Evolutionary conservation across 92 coral and sea anemone genomes (phyloP).

Genomic region (Zoanthus sansibaricus): DNA sequence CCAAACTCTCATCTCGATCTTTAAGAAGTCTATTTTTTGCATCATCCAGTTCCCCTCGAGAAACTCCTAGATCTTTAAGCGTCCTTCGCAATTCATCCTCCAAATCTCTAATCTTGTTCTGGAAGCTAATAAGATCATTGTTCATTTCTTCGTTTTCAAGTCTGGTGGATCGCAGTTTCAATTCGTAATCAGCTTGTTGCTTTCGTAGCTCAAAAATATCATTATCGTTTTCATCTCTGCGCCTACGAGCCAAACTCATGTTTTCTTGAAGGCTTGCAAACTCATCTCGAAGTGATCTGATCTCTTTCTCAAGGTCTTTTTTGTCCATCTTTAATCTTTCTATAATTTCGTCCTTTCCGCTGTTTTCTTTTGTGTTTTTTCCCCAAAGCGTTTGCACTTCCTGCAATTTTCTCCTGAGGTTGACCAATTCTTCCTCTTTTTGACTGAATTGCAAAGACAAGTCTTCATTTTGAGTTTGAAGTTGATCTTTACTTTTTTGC

Average conservation of each 20-base stretch:
- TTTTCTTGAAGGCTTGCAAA: slow-evolving; percentile 79
- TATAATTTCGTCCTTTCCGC: slow-evolving; percentile 82
- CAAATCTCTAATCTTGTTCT: slow-evolving; percentile 84
- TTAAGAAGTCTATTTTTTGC: slow-evolving; percentile 81
- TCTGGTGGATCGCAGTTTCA: slow-evolving; percentile 74
- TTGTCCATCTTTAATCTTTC: slow-evolving; percentile 87
- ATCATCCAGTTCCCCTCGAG: slow-evolving; percentile 86
- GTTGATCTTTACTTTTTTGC: slow-evolving; percentile 68
- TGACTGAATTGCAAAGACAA: slow-evolving; percentile 52
- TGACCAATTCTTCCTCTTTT: slow-evolving; percentile 80
- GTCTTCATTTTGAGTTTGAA: slow-evolving; percentile 75
- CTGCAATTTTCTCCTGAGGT: slow-evolving; percentile 74
- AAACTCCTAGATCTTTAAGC: slow-evolving; percentile 83
- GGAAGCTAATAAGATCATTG: slow-evolving; percentile 82
- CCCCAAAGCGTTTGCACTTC: slow-evolving; percentile 94
- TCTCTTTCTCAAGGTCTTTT: slow-evolving; percentile 82
- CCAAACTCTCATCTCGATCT: slow-evolving; percentile 74
- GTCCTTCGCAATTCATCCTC: slow-evolving; percentile 84
- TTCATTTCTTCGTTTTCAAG: slow-evolving; percentile 96
- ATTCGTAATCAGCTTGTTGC: slow-evolving; percentile 84
- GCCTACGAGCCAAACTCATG: slow-evolving; percentile 76
- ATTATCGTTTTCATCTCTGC: slow-evolving; percentile 88
- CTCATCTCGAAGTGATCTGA: slow-evolving; percentile 92
- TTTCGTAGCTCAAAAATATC: slow-evolving; percentile 85
- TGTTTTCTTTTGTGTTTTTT: slow-evolving; percentile 80